Evolutionary conservation across 2,888 invertebrate genomes (phyloP).

Genomic region (Eumacrocentrus americanus): DNA sequence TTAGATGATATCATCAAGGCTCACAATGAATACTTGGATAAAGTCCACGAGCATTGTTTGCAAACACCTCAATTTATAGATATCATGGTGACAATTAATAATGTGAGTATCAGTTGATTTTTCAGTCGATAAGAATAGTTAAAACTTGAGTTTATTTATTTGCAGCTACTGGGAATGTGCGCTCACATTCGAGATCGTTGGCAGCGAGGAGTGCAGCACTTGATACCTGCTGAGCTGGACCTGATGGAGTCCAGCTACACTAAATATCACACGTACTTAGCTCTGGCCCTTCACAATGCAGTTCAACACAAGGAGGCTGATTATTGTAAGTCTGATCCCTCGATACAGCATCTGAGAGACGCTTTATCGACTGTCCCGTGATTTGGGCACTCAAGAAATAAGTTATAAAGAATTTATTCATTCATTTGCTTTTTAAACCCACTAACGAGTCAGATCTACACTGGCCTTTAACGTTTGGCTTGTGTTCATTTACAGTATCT

Average conservation of each 20-base stretch:
- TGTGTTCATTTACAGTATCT: not conserved
- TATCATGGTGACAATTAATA: constrained; percentile 52
- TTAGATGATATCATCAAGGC: constrained; percentile 54
- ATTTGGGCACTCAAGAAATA: not conserved
- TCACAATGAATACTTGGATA: constrained; percentile 56
- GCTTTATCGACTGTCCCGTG: not conserved
- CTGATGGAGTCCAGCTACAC: constrained; percentile 54
- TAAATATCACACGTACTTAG: constrained; percentile 56
- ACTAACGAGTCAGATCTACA: not conserved
- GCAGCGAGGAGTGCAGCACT: constrained; percentile 48
- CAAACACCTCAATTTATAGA: constrained; percentile 53
- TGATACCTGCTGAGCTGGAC: constrained; percentile 47
- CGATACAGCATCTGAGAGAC: not conserved
- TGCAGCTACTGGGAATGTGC: constrained; percentile 57
- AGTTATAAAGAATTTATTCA: not conserved
- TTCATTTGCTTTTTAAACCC: constrained; percentile 19
- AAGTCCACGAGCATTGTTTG: constrained; percentile 57
- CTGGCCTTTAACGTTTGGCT: not conserved
- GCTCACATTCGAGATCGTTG: constrained; percentile 51
- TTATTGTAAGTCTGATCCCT: constrained; percentile 53
- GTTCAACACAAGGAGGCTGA: constrained; percentile 56
- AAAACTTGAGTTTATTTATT: not conserved
- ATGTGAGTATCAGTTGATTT: constrained; percentile 43
- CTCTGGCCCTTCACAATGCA: constrained; percentile 56
- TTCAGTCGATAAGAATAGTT: not conserved